phyloP scores from a whole-genome alignment of 92 coral and sea anemone species.

The Metridium senile region DNA sequence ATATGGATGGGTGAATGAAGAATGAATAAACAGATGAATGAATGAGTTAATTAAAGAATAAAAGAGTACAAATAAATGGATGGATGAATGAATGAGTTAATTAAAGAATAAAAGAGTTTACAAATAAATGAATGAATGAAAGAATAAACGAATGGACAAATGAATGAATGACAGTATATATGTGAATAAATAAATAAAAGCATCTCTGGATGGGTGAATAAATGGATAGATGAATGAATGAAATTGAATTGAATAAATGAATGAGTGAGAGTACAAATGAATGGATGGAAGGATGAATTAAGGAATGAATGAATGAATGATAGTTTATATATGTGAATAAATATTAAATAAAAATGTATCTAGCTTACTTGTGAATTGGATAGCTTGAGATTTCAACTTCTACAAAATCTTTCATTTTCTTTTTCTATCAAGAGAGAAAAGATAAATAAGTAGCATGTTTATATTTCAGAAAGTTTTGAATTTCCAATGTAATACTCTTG shows the following conservation, averaged over 20 bases:
- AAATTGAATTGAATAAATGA: not conserved
- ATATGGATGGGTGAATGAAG: not conserved
- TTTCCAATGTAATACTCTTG: too few species aligned
- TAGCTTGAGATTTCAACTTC: slow-evolving; percentile 58
- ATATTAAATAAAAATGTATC: too few species aligned
- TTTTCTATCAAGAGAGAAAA: slow-evolving; percentile 35
- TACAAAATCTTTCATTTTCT: slow-evolving; percentile 58
- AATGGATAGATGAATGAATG: not conserved
- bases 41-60: not conserved
- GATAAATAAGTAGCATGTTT: too few species aligned
- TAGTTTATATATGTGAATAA: too few species aligned
- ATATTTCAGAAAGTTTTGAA: too few species aligned
- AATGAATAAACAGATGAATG: not conserved
- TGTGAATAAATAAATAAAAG: not conserved
- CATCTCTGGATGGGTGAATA: not conserved
- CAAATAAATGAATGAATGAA: not conserved
- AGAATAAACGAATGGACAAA: not conserved
- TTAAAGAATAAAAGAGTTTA: too few species aligned
- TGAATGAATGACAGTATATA: not conserved
- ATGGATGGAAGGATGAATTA: too few species aligned
- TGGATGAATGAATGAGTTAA: not conserved
- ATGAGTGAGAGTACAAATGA: not conserved
- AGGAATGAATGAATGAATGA: not conserved
- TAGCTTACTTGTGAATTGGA: slow-evolving; percentile 74
- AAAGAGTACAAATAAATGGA: not conserved